phyloP scores from a whole-genome alignment of 2,113 vertebrate species.

The Pedionomus torquatus region DNA sequence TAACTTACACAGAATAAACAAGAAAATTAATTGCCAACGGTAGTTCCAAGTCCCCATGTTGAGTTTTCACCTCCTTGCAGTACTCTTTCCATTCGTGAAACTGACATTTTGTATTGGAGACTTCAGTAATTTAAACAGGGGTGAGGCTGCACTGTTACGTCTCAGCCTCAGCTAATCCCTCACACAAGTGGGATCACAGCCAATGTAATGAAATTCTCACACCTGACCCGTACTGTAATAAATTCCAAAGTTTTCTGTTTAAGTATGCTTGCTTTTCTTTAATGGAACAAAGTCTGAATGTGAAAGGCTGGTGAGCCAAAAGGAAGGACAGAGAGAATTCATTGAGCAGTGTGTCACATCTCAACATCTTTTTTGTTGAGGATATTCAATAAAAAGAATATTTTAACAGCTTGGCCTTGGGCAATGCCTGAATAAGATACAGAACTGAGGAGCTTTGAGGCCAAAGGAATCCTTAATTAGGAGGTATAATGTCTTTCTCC shows the following conservation, averaged over 20 bases:
- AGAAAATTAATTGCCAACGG: background rate
- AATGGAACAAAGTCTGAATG: background rate
- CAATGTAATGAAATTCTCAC: background rate
- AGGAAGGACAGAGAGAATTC: background rate
- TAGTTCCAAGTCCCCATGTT: slow-evolving; percentile 12
- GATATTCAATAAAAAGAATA: background rate
- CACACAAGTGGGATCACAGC: background rate
- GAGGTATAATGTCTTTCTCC: background rate
- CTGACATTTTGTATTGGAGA: background rate
- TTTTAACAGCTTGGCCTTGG: background rate
- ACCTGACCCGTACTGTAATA: background rate
- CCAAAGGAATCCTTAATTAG: background rate
- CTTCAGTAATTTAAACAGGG: slow-evolving; percentile 26
- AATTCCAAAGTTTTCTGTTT: background rate
- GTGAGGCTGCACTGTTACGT: slow-evolving; percentile 20
- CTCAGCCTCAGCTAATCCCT: slow-evolving; percentile 7
- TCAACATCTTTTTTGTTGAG: background rate
- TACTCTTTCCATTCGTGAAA: background rate
- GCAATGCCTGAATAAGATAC: background rate
- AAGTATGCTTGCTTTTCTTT: background rate
- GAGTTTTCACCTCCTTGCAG: background rate
- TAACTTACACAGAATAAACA: slow-evolving; percentile 41
- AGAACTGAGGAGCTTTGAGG: background rate
- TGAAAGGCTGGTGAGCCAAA: background rate
- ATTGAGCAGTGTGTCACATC: background rate